Conservation (phyloP, 35 echinoderm and acorn worm genomes). For the Chiridota heheva region DNA sequence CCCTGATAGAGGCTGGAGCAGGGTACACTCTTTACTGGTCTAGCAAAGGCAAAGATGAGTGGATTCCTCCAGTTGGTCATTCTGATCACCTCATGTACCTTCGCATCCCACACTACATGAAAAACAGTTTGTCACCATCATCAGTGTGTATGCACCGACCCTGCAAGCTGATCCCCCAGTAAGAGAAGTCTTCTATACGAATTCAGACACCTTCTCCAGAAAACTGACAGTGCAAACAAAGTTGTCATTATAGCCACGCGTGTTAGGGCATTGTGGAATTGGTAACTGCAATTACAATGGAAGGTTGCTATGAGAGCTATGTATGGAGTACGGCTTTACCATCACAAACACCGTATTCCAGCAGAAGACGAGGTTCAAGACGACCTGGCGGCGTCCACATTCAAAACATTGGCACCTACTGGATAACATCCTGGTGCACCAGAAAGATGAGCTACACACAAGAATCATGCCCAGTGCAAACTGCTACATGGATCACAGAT, state of each 20-base stretch:
- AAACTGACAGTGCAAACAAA: conserved; percentile 27
- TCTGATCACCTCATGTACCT: neutral
- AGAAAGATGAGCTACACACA: conserved; percentile 12
- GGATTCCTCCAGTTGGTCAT: neutral
- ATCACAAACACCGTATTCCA: conserved; percentile 9
- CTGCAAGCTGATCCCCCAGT: neutral
- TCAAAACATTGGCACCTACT: conserved; percentile 41
- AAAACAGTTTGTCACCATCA: conserved; percentile 4
- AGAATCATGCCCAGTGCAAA: conserved; percentile 24
- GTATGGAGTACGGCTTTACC: too few relatives aligned
- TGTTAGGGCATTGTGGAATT: conserved; percentile 22
- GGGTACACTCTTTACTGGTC: too few relatives aligned
- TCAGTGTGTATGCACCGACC: conserved; percentile 49
- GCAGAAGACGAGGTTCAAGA: neutral
- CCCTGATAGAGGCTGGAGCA: conserved; percentile 15
- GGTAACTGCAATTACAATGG: conserved; percentile 30
- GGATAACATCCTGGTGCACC: neutral
- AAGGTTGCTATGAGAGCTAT: conserved; percentile 22
- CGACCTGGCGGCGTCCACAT: conserved; percentile 18
- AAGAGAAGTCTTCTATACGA: conserved; percentile 34
- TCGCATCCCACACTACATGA: neutral
- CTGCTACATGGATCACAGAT: conserved; percentile 25
- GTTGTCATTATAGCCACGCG: conserved; percentile 10
- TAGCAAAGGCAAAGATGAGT: neutral
- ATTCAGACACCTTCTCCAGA: neutral